Conservation (phyloP, 2,797 vertebrate species). For the Sparus aurata region DNA sequence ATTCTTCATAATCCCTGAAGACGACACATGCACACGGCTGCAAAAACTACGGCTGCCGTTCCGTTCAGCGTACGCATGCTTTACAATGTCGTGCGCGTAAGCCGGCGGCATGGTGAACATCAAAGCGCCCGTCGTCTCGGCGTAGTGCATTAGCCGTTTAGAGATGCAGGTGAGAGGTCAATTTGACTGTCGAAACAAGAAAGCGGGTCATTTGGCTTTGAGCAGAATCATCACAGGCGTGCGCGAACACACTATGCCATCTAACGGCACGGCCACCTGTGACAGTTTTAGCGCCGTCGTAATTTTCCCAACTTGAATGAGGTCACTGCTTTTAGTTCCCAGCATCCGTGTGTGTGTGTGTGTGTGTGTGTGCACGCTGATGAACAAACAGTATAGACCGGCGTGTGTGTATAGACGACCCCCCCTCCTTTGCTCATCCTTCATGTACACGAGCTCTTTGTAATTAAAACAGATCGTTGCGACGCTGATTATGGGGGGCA, state of each 20-base stretch:
- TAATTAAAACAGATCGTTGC: constrained; percentile 72
- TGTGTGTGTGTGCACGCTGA: constrained; percentile 1
- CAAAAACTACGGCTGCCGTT: background rate
- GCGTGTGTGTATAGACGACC: background rate
- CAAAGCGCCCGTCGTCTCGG: background rate
- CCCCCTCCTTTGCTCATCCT: constrained; percentile 35
- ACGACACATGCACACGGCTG: background rate
- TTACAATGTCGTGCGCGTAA: background rate
- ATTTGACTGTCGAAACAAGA: background rate
- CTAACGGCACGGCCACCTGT: constrained; percentile 57
- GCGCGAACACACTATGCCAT: constrained; percentile 24
- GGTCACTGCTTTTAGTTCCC: constrained; percentile 27
- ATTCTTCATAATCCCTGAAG: constrained; percentile 14
- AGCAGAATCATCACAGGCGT: background rate
- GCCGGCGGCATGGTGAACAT: background rate
- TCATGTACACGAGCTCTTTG: constrained; percentile 55
- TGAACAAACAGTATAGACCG: constrained; percentile 11
- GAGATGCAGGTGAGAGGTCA: constrained; percentile 5
- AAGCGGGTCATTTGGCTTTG: constrained; percentile 3
- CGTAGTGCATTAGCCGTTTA: background rate
- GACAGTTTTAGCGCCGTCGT: constrained; percentile 60
- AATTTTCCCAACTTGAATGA: constrained; percentile 63
- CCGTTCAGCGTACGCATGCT: background rate
- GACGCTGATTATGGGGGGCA: constrained; percentile 59
- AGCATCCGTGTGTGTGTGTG: background rate